A percentile compares a stretch with the other conserved stretches of the same genome.
phyloP scores from a whole-genome alignment of 2,797 vertebrate genomes.

The Orestias chungarensis region DNA sequence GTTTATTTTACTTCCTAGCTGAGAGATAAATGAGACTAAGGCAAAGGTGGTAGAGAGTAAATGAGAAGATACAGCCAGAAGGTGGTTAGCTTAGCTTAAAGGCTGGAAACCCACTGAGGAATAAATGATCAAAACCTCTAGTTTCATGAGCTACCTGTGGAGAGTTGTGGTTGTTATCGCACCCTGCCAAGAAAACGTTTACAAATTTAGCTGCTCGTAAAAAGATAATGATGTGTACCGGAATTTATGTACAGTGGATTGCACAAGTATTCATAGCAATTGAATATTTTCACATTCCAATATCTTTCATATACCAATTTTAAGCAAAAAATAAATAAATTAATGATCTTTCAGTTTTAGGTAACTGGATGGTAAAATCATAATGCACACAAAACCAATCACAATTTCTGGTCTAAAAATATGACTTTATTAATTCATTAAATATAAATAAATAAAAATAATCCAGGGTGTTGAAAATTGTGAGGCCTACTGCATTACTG shows the following conservation, averaged over 20 bases:
- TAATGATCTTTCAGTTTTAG: too few species aligned
- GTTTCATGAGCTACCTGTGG: not conserved
- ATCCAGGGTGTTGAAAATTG: not conserved
- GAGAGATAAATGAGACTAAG: constrained; percentile 1
- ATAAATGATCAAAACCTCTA: not conserved
- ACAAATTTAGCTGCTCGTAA: not conserved
- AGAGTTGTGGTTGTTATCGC: not conserved
- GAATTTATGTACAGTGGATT: not conserved
- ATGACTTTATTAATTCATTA: too few species aligned
- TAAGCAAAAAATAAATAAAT: not conserved
- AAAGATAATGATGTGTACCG: not conserved
- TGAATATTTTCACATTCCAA: not conserved
- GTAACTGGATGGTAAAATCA: too few species aligned
- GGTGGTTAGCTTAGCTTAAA: constrained; percentile 4
- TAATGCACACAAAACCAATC: too few species aligned
- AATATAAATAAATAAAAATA: too few species aligned
- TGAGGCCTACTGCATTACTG: not conserved
- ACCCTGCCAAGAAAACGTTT: not conserved
- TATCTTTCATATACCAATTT: not conserved
- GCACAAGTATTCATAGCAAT: not conserved
- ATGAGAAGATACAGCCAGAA: constrained; percentile 4
- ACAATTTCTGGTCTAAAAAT: too few species aligned
- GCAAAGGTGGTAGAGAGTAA: not conserved
- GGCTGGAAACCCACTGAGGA: not conserved
- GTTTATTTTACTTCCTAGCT: not conserved